Evolutionary conservation across 2,113 vertebrate species (phyloP).

Genomic region (Penelope pileata): DNA sequence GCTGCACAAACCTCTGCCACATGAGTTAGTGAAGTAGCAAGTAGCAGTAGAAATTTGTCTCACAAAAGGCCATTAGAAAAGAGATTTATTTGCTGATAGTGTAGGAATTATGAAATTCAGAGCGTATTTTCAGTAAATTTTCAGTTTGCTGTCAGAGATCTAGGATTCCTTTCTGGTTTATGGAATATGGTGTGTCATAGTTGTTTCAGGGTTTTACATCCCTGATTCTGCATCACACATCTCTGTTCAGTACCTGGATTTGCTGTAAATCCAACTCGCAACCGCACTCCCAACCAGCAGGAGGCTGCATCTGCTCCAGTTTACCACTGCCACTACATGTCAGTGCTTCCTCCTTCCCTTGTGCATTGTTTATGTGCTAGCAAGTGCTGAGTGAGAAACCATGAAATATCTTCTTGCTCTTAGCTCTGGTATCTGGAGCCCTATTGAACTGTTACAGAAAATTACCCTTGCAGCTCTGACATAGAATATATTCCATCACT

Average conservation of each 20-base stretch:
- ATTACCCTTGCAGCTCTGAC: background rate
- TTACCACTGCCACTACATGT: background rate
- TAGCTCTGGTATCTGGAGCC: background rate
- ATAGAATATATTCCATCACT: background rate
- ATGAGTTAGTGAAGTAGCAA: background rate
- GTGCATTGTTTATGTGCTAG: accelerated
- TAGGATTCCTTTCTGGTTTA: background rate
- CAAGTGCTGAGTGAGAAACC: background rate
- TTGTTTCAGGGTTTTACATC: background rate
- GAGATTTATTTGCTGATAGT: background rate
- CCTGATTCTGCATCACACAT: background rate
- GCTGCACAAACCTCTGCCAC: background rate
- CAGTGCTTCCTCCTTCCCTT: background rate
- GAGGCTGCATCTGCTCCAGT: background rate
- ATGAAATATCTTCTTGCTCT: background rate
- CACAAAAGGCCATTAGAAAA: background rate
- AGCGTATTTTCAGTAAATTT: too few relatives aligned
- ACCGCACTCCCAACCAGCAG: background rate
- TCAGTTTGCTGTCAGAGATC: too few relatives aligned
- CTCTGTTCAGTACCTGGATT: background rate
- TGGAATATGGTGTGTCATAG: background rate
- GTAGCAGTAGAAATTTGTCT: background rate
- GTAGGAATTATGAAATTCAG: background rate
- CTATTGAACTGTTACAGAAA: background rate
- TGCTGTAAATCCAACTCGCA: background rate